phyloP scores from a whole-genome alignment of 2,797 vertebrate genomes.

The Falco peregrinus region DNA sequence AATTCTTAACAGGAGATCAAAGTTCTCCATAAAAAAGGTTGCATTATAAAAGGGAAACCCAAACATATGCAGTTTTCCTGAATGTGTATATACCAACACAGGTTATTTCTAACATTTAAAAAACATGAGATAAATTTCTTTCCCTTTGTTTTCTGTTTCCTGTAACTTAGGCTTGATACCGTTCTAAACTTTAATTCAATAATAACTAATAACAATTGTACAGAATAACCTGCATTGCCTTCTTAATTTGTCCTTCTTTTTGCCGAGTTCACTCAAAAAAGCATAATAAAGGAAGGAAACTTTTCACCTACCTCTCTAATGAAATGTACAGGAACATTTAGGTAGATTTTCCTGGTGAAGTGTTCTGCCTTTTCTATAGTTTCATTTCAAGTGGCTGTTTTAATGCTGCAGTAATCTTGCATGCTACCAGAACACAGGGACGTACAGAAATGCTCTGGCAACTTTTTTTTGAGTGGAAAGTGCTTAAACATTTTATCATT shows the following conservation, averaged over 20 bases:
- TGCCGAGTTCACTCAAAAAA: background rate
- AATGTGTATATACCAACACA: background rate
- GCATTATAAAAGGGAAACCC: background rate
- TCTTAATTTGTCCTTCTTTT: background rate
- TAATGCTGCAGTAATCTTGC: background rate
- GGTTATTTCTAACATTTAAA: background rate
- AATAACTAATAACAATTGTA: background rate
- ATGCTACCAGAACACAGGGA: background rate
- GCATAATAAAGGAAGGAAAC: background rate
- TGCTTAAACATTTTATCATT: background rate
- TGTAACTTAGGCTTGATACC: background rate
- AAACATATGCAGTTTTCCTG: background rate
- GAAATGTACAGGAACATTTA: background rate
- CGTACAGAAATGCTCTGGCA: background rate
- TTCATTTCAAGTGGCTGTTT: background rate
- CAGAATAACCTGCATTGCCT: background rate
- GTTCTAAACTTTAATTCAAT: background rate
- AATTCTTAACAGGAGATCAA: background rate
- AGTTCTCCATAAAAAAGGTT: background rate
- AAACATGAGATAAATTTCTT: background rate
- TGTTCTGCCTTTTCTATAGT: background rate
- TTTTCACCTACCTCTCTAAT: background rate
- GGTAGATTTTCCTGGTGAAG: background rate
- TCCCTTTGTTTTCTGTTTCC: background rate
- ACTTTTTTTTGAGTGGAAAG: slow-evolving; percentile 22